A percentile compares a stretch with the other conserved stretches of the same genome.
Evolutionary conservation across 2,113 vertebrate genomes (phyloP).

Genomic region (Mirounga angustirostris): DNA sequence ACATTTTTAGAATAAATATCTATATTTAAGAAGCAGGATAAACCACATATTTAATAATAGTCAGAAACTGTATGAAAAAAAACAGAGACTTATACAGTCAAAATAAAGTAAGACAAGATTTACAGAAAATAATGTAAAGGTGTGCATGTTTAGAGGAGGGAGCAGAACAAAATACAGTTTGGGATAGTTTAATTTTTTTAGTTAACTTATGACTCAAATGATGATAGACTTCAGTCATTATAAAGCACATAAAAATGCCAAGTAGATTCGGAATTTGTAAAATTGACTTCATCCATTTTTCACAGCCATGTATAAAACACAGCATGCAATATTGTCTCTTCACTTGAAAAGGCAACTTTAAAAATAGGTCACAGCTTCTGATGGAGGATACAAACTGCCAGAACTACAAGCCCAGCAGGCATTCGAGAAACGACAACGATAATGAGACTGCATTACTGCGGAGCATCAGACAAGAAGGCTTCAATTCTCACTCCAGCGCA

Average conservation of each 20-base stretch:
- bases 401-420: not conserved
- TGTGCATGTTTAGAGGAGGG: not conserved
- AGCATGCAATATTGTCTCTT: slow-evolving; percentile 22
- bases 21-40: slow-evolving; percentile 51
- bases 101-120: slow-evolving; percentile 56
- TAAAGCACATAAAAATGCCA: slow-evolving; percentile 19
- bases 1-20: slow-evolving; percentile 54
- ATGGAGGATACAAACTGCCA: not conserved
- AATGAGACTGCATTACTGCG: not conserved
- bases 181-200: slow-evolving; percentile 59
- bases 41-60: slow-evolving; percentile 50
- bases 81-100: slow-evolving; percentile 11
- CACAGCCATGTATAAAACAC: slow-evolving; percentile 43
- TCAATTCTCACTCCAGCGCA: not conserved
- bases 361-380: not conserved
- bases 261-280: slow-evolving; percentile 46
- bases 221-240: slow-evolving; percentile 31
- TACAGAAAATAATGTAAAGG: slow-evolving; percentile 28
- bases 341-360: slow-evolving; percentile 24
- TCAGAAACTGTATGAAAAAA: slow-evolving; percentile 64
- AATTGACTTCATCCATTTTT: slow-evolving; percentile 44
- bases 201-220: slow-evolving; percentile 45
- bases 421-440: not conserved
- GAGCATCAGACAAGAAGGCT: not conserved
- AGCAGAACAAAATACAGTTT: not conserved